Base-by-base conservation (phyloP, 2,888 invertebrate species). In the Cyclophora albipunctata region DNA sequence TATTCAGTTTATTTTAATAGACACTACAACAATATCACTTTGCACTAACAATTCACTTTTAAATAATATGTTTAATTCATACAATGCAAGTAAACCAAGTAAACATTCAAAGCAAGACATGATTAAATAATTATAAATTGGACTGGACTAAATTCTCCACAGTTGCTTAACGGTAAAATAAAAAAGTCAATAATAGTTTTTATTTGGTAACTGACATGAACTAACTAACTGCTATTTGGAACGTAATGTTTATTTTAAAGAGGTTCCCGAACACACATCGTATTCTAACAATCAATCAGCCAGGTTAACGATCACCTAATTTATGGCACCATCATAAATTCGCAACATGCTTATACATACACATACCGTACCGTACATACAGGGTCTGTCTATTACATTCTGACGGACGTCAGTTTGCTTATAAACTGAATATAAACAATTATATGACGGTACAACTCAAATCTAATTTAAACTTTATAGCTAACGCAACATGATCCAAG, bases 351-450 rank as follows among this genome's bases (percentile, higher is more conserved):
- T n/a, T n/a, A 42, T 42, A 34, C 7, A 47, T 40, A 20, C 20
- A 20, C 20, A 20, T 20, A 20, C 1, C 20, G 20, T 20, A 20
- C 20, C 20, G 20, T 20, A 20, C 20, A 20, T 20, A 20, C 20
- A 37, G 33, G 43, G 43, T 46, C 47, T 40, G 20, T 40, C 20
- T 20, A n/a, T 34, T 46, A 34, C 42, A 42, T 46, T 46, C 50
- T 47, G 45, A 51, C 48, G 42, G 34, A 45, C 34, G 54, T 48
- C 34, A 49, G 34, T 34, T 55, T 55, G 50, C 51, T 51, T 54
- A 54, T 49, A 52, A 48, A 50, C 50, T 48, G 41, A 34, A 44
- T 50, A 51, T 42, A 45, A 40, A 48, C 42, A 46, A 42, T 7
- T 37, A 37, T 37, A 44, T 20, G 20, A 20, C 2, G 20, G 7